Percentiles rank a stretch among this genome's conserved stretches.
These are phyloP conservation scores for Saguinus midas DNA, from an alignment of 2,113 vertebrate species.

Conservation along the genomic window DNA sequence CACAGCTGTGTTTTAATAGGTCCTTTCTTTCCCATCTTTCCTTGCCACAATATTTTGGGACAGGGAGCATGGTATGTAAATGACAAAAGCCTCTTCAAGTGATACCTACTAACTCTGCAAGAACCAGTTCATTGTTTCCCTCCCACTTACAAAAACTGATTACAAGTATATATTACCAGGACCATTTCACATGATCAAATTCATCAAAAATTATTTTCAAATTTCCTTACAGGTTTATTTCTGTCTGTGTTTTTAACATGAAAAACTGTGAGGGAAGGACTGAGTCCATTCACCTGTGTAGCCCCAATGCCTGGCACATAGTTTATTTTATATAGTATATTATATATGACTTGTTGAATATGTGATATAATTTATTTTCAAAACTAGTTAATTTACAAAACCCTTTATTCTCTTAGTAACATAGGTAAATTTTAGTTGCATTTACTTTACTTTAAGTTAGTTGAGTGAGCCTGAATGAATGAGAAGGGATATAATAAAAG, in stretches of 20 bases:
- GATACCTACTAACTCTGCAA: not conserved
- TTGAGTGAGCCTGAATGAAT: not conserved
- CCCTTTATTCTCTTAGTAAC: not conserved
- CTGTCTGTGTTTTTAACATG: not conserved
- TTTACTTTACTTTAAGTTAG: not conserved
- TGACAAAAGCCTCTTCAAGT: not conserved
- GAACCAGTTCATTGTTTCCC: not conserved
- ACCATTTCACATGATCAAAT: not conserved
- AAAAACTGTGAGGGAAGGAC: not conserved
- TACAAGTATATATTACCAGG: not conserved
- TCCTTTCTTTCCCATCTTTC: not conserved
- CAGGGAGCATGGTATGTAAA: accelerated
- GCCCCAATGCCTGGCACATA: not conserved
- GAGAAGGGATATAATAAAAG: not conserved
- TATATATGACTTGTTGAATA: not conserved
- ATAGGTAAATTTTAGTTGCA: not conserved
- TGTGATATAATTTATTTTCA: not conserved
- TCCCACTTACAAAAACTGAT: not conserved
- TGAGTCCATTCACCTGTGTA: not conserved
- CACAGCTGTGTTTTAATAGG: not conserved
- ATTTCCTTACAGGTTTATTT: not conserved
- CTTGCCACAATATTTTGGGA: not conserved
- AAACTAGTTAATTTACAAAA: not conserved
- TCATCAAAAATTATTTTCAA: not conserved
- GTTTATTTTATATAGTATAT: not conserved